Conservation (phyloP, 2,797 vertebrate species). For the Euthynnus affinis region DNA sequence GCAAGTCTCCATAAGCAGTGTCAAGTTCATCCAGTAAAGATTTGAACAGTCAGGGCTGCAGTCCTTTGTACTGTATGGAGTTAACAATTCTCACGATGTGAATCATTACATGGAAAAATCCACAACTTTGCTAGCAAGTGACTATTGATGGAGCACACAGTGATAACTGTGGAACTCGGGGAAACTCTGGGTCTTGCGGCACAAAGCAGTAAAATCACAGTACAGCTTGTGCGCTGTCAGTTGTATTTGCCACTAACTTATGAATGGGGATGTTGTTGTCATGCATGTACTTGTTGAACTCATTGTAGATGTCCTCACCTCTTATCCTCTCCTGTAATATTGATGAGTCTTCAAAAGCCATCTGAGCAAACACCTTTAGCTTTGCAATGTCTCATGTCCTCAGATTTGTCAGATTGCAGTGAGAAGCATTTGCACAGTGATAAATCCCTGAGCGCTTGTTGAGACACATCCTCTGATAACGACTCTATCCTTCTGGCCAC, state of each 20-base stretch:
- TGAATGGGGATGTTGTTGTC: too few relatives aligned
- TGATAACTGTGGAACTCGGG: too few relatives aligned
- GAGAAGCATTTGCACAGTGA: too few relatives aligned
- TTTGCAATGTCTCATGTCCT: not conserved
- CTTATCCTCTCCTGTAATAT: conserved; percentile 8
- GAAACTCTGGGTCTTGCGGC: too few relatives aligned
- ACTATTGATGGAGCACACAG: too few relatives aligned
- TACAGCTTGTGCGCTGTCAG: too few relatives aligned
- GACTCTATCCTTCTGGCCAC: too few relatives aligned
- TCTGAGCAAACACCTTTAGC: conserved; percentile 11
- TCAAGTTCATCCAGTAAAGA: conserved; percentile 26
- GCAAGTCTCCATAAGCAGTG: conserved; percentile 1
- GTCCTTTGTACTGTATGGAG: conserved; percentile 10
- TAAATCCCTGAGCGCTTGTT: too few relatives aligned
- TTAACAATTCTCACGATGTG: conserved; percentile 18
- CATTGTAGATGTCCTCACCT: not conserved
- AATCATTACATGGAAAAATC: conserved; percentile 31
- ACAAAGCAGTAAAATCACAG: too few relatives aligned
- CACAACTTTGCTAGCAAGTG: not conserved
- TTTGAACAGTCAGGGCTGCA: conserved; percentile 19
- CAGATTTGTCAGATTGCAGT: conserved; percentile 7
- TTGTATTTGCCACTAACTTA: too few relatives aligned
- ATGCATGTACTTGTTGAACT: too few relatives aligned
- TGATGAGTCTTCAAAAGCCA: conserved; percentile 14
- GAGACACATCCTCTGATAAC: too few relatives aligned